Percentiles rank a stretch among this genome's conserved stretches.
These are phyloP conservation scores for Maniola jurtina DNA, from an alignment of 1,140 invertebrate genomes.

Conservation along the genomic window DNA sequence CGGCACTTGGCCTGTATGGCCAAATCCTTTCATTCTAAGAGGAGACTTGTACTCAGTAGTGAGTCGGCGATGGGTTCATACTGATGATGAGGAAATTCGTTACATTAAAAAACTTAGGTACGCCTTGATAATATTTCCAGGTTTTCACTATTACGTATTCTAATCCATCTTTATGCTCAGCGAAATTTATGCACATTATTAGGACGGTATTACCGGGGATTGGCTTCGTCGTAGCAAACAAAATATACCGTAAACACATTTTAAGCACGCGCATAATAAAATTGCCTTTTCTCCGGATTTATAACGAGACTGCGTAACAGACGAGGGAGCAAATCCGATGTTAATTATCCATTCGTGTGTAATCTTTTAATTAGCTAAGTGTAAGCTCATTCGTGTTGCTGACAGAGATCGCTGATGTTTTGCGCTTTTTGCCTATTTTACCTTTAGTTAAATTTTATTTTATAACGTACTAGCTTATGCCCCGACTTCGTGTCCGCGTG, in stretches of 20 bases:
- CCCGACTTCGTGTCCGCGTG: too few relatives aligned
- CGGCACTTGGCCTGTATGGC: too few relatives aligned
- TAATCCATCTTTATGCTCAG: conserved; percentile 5
- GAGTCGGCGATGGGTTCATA: too few relatives aligned
- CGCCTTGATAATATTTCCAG: too few relatives aligned
- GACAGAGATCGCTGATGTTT: conserved; percentile 32
- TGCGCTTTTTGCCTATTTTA: neutral
- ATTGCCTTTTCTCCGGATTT: conserved; percentile 36
- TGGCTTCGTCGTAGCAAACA: conserved; percentile 22
- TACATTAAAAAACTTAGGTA: too few relatives aligned
- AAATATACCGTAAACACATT: conserved; percentile 33
- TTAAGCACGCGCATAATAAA: conserved; percentile 37
- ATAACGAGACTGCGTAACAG: conserved; percentile 44
- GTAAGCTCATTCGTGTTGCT: conserved; percentile 56
- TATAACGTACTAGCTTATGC: too few relatives aligned
- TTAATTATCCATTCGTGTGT: conserved; percentile 70
- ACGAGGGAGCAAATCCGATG: conserved; percentile 63
- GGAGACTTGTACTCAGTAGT: too few relatives aligned
- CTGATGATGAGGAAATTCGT: too few relatives aligned
- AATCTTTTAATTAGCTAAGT: conserved; percentile 73
- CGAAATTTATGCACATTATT: conserved; percentile 31
- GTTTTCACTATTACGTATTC: neutral
- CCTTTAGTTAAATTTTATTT: too few relatives aligned
- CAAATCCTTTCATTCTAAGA: too few relatives aligned
- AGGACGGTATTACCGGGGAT: conserved; percentile 26